Base-by-base conservation (phyloP, 2,888 invertebrate species). In the Pherbina coryleti region DNA sequence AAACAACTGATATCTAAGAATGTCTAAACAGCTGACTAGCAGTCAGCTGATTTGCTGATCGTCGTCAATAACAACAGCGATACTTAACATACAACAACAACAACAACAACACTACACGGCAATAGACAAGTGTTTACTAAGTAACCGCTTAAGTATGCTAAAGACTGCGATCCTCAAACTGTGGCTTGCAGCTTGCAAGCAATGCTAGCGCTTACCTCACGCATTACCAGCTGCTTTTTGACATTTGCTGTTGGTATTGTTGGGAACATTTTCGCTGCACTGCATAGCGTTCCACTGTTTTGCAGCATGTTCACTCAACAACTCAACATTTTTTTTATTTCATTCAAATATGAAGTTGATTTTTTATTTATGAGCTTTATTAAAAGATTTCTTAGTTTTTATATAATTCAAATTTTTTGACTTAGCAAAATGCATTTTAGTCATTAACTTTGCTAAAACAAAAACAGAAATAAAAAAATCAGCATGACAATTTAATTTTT, bases 241-340 rank as follows among this genome's bases (percentile, higher is more conserved):
- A 11, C 44, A 44, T 1, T 14, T 44, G 14, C 44, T 44, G 44
- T 14, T 44, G 44, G 11, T 44, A 44, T 11, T 44, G 44, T 44
- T 44, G 44, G 44, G 11, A 11, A 44, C 44, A 44, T 44, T 44
- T 44, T 44, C 2, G 14, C 44, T 44, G 44, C 44, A 44, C 11
- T 11, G 9, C 64, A 19, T 17, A n/a, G 11, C 19, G 49, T 69
- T 69, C 69, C 69, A 69, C 69, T 69, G 69, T 69, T 49, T 69
- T 49, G 69, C 69, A 69, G 69, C 44, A 51, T 51, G 49, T 69
- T 51, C 69, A 64, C 64, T 57, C 72, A 60, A 72, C 69, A 69
- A 69, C 69, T 69, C 69, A 69, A 25, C n/a, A 37, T 28, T 28
- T 60, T 22, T 57, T 57, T 57, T 25, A 44, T 44, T 44, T 44